Evolutionary conservation across 1,140 invertebrate genomes (phyloP), one percentile per base, ranked within the genome.

Genomic region (Heliconius nattereri): DNA sequence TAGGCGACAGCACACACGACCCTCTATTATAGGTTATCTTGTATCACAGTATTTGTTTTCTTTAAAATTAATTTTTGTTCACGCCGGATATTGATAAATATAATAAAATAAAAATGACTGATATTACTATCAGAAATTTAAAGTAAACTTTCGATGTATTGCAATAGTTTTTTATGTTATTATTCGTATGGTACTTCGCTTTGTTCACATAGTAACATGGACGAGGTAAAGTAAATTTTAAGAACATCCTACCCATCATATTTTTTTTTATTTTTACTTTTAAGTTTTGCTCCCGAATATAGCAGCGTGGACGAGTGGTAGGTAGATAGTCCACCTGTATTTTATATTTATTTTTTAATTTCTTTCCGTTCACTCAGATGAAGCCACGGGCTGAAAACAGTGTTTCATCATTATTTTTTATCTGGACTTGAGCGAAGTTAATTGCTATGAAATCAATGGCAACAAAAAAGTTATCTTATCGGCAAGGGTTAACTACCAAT

Each of bases 21-120:
- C 57, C n/a, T 60, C 57, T 9, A 60, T 60, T 60, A 60, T 23
- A 60, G 57, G 57, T 60, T 60, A 60, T 60, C 57, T 60, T 60
- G 23, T 26, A n/a, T 60, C 57, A 13, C 20, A 23, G 23, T 9
- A 60, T 8, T n/a, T 60, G 57, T 60, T 60, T 60, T 60, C 57
- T 60, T 60, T 60, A 23, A 60, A 60, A 60, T 60, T 60, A 60
- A 60, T 60, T 60, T 60, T 60, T 23, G n/a, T 60, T 60, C 57
- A 23, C 57, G 23, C 57, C 57, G 57, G 57, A 60, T 60, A 23
- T 23, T 11, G 57, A 60, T 60, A 35, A 35, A 0, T 35, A 60
- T 60, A 60, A 54, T 7, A 54, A n/a, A 45, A 45, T 45, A 45
- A 16, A 45, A 45, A 45, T 45, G 3, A 45, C 40, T 16, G 40